These are phyloP conservation scores for Proctacanthus coquilletti DNA, from an alignment of 1,140 invertebrate species.

Conservation along the genomic window DNA sequence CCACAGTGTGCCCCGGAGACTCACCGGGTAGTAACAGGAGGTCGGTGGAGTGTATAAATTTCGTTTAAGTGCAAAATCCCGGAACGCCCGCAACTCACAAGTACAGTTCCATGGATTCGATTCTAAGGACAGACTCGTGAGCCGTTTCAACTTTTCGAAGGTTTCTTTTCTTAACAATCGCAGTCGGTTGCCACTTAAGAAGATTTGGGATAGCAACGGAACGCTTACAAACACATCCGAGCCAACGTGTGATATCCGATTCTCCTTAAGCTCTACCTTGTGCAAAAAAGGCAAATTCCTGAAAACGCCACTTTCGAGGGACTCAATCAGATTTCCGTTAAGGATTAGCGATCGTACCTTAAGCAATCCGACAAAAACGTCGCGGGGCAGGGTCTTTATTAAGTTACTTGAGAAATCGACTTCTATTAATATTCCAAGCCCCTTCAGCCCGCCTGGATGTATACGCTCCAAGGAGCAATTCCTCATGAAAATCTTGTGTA, in stretches of 20 bases:
- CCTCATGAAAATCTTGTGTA: slow-evolving; percentile 59
- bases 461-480: slow-evolving; percentile 52
- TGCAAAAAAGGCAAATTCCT: slow-evolving; percentile 56
- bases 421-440: slow-evolving; percentile 63
- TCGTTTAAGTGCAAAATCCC: slow-evolving; percentile 52
- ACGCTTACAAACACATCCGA: slow-evolving; percentile 51
- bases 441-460: slow-evolving; percentile 50
- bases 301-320: slow-evolving; percentile 53
- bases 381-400: slow-evolving; percentile 45
- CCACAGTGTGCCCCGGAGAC: slow-evolving; percentile 50
- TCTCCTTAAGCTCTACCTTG: slow-evolving; percentile 57
- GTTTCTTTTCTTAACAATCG: slow-evolving; percentile 39
- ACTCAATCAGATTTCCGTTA: slow-evolving; percentile 51
- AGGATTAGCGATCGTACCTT: slow-evolving; percentile 51
- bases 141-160: slow-evolving; percentile 38
- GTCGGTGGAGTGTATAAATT: slow-evolving; percentile 49
- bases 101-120: slow-evolving; percentile 81
- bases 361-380: slow-evolving; percentile 51
- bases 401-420: slow-evolving; percentile 65
- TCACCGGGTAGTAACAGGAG: slow-evolving; percentile 47
- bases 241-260: slow-evolving; percentile 49
- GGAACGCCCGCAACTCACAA: slow-evolving; percentile 60
- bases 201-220: slow-evolving; percentile 46
- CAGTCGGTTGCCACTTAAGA: slow-evolving; percentile 57
- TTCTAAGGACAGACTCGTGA: slow-evolving; percentile 55